Evolutionary conservation across 2,888 invertebrate genomes (phyloP).

Genomic region (Erebia epiphron): DNA sequence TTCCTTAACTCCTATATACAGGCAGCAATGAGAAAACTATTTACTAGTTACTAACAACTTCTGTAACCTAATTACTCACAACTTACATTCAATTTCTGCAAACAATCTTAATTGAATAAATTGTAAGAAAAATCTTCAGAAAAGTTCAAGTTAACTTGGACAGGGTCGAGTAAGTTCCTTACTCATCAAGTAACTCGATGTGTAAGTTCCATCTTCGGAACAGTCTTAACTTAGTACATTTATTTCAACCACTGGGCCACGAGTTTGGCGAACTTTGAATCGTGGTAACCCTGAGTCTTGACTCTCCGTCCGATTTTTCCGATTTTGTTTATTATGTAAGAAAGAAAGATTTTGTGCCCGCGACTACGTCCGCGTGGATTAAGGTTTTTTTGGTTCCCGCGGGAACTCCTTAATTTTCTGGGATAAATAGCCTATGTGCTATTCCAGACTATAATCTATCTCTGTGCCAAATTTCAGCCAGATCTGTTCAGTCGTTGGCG

Average conservation of each 20-base stretch:
- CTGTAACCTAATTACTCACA: background rate
- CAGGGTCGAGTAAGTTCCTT: conserved; percentile 14
- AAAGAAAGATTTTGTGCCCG: too few species aligned
- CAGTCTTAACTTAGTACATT: conserved; percentile 9
- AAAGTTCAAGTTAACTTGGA: conserved; percentile 14
- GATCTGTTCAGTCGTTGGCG: too few species aligned
- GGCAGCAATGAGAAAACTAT: too few species aligned
- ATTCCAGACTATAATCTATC: too few species aligned
- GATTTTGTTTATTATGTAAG: background rate
- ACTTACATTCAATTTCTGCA: conserved; percentile 11
- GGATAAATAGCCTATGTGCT: too few species aligned
- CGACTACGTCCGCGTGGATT: too few species aligned
- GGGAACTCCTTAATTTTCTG: too few species aligned
- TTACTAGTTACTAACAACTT: background rate
- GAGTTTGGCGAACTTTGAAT: background rate
- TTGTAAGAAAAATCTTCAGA: conserved; percentile 17
- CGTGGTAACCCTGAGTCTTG: too few species aligned
- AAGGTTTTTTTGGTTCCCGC: too few species aligned
- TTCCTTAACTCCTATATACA: too few species aligned
- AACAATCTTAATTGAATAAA: conserved; percentile 20
- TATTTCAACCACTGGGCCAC: conserved; percentile 3
- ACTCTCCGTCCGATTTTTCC: too few species aligned
- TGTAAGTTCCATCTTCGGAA: background rate
- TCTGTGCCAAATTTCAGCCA: too few species aligned
- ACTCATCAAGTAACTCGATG: conserved; percentile 10